A percentile compares a stretch with the other conserved stretches of the same genome.
phyloP scores from a whole-genome alignment of 53 echinoderm and acorn worm genomes.

The Zoroaster sp. region DNA sequence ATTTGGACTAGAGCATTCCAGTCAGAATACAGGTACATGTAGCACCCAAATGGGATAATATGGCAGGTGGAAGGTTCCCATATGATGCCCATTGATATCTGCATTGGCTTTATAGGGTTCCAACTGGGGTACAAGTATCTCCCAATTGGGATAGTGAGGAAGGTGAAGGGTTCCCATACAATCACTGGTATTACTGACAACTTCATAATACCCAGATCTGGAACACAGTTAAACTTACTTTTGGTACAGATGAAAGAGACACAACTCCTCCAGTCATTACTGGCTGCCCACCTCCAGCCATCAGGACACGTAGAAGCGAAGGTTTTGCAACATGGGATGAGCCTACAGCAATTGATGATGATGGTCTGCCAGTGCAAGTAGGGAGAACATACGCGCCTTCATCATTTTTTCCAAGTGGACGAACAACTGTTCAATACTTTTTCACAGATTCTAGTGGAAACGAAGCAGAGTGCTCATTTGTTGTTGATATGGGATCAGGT shows the following conservation, averaged over 20 bases:
- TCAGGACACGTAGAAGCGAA: neutral
- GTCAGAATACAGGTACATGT: too few relatives aligned
- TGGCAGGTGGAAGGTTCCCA: too few relatives aligned
- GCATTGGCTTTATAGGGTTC: too few relatives aligned
- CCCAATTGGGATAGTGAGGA: too few relatives aligned
- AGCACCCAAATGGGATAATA: too few relatives aligned
- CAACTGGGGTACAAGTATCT: too few relatives aligned
- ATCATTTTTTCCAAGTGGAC: neutral
- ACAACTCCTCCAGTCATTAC: neutral
- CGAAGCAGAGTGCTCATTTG: constrained; percentile 10
- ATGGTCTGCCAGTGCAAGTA: neutral
- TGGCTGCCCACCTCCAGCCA: neutral
- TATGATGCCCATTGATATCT: too few relatives aligned
- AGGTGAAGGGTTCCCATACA: too few relatives aligned
- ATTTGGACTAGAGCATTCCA: too few relatives aligned
- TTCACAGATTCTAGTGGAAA: constrained; percentile 36
- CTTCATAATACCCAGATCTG: too few relatives aligned
- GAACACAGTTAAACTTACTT: neutral
- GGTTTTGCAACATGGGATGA: neutral
- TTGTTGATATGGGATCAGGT: constrained; percentile 27
- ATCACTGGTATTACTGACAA: too few relatives aligned
- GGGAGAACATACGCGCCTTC: neutral
- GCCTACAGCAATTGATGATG: neutral
- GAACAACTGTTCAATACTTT: constrained; percentile 4
- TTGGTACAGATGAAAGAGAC: neutral